phyloP scores from a whole-genome alignment of 2,113 vertebrate species.

The Gymnorhina tibicen region DNA sequence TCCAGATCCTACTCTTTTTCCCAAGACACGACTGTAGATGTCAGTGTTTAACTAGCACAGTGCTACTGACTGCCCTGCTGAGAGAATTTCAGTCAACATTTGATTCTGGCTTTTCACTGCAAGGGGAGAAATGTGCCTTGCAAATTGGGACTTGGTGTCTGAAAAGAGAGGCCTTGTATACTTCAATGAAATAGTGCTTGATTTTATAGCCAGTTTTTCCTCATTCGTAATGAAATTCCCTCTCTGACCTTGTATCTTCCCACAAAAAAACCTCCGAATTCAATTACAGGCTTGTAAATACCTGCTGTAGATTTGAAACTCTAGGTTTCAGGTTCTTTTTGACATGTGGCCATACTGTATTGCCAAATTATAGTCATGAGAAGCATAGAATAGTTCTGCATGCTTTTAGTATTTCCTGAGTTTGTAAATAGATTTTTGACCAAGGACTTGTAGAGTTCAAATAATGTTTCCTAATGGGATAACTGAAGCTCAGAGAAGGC shows the following conservation, averaged over 20 bases:
- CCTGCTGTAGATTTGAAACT: not conserved
- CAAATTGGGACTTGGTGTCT: slow-evolving; percentile 41
- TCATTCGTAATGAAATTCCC: not conserved
- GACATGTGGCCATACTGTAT: not conserved
- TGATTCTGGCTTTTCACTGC: slow-evolving; percentile 49
- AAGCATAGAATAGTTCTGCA: not conserved
- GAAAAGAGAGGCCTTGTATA: not conserved
- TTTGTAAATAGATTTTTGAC: not conserved
- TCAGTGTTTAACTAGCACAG: slow-evolving; percentile 73
- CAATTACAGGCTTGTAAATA: not conserved
- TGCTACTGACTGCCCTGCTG: not conserved
- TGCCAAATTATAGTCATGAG: not conserved
- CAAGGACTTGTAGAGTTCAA: not conserved
- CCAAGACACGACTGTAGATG: slow-evolving; percentile 72
- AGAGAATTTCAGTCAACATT: slow-evolving; percentile 15
- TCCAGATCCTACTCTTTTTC: not conserved
- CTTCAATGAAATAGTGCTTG: slow-evolving; percentile 39
- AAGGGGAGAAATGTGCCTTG: slow-evolving; percentile 46
- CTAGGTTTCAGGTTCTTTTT: not conserved
- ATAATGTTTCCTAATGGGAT: not conserved
- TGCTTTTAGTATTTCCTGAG: not conserved
- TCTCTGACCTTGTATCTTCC: not conserved
- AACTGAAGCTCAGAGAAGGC: not conserved
- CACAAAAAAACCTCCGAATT: not conserved
- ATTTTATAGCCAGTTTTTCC: not conserved